Evolutionary conservation across 2,888 invertebrate genomes (phyloP).

Genomic region (Liodrosophila aerea): DNA sequence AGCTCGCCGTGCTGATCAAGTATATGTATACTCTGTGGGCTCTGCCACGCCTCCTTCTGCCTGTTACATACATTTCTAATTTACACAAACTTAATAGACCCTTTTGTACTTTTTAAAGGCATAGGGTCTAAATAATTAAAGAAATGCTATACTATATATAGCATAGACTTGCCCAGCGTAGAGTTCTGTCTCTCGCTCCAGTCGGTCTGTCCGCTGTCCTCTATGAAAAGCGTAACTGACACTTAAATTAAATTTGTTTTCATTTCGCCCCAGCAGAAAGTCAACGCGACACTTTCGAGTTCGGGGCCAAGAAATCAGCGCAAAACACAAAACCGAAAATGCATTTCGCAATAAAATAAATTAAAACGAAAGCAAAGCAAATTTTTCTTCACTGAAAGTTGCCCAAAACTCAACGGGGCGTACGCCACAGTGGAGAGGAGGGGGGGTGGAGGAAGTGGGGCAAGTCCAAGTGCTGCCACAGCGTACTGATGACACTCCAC

Average conservation of each 20-base stretch:
- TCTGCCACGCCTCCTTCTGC: too few species aligned
- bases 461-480: constrained; percentile 1
- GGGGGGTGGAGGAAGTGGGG: background rate
- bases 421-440: constrained; percentile 4
- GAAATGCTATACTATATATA: background rate
- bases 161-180: constrained; percentile 14
- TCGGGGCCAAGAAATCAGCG: constrained; percentile 54
- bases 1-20: too few species aligned
- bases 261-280: constrained; percentile 54
- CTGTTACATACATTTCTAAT: too few species aligned
- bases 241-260: constrained; percentile 75
- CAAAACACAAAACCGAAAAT: constrained; percentile 49
- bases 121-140: too few species aligned
- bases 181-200: constrained; percentile 13
- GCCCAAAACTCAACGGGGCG: constrained; percentile 57
- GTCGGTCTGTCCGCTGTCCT: constrained; percentile 13
- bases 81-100: too few species aligned
- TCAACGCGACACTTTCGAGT: constrained; percentile 69
- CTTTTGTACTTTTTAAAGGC: too few species aligned
- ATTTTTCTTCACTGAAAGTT: constrained; percentile 54
- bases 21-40: too few species aligned
- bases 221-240: constrained; percentile 73
- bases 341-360: constrained; percentile 69
- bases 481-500: constrained; percentile 37
- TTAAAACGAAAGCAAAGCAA: constrained; percentile 70